phyloP scores from a whole-genome alignment of 2,113 vertebrate species.

The Sterna hirundo region DNA sequence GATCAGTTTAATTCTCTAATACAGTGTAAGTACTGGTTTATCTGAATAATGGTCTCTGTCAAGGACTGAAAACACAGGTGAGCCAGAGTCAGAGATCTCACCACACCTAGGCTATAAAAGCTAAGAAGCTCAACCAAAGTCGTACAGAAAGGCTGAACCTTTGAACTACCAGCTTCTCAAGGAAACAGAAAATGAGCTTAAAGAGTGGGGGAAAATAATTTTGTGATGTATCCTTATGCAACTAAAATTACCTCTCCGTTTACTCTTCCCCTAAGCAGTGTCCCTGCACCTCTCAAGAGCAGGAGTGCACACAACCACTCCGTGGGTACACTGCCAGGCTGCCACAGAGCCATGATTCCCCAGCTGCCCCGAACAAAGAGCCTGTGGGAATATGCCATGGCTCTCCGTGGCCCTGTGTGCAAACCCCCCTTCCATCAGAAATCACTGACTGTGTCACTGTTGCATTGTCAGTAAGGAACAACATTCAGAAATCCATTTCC shows the following conservation, averaged over 20 bases:
- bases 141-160: neutral
- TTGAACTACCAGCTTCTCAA: neutral
- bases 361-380: neutral
- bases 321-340: neutral
- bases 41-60: neutral
- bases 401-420: neutral
- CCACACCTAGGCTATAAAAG: neutral
- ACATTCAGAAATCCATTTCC: neutral
- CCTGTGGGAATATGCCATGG: neutral
- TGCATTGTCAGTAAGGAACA: neutral
- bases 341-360: neutral
- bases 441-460: neutral
- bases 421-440: neutral
- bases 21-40: neutral
- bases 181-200: neutral
- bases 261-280: neutral
- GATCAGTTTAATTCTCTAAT: neutral
- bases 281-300: neutral
- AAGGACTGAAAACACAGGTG: neutral
- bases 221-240: neutral
- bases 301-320: rapidly evolving
- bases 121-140: neutral
- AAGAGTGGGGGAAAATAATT: neutral
- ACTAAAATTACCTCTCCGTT: neutral
- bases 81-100: neutral